Evolutionary conservation across 2,888 invertebrate genomes (phyloP), one percentile per base, ranked within the genome.

Genomic region (Agrypnus murinus): DNA sequence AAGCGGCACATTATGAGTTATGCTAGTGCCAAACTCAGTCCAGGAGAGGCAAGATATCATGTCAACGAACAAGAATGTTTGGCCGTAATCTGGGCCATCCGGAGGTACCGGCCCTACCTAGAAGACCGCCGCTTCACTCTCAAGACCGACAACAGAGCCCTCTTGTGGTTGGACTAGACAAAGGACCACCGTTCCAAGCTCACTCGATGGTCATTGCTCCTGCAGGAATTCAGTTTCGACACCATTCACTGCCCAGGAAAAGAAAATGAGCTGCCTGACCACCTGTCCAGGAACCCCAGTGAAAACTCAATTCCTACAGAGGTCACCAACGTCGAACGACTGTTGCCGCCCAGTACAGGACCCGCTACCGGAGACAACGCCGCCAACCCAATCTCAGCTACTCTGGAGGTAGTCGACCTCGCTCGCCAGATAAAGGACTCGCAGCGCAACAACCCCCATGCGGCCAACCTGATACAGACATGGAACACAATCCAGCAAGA

Each of bases 41-140:
- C n/a, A 0, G 14, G 65, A 0, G 73, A 77, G 40, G 15, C 32
- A 12, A 43, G 48, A 0, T 77, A 75, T 48, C 78, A 79, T 53
- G 59, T 68, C 6, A 80, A 78, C 58, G 77, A 79, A 45, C 75
- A 75, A 45, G 77, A 80, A 65, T 75, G 75, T 19, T 55, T 75
- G 0, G 76, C 78, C 0, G 68, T 76, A 0, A 60, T 79, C 2
- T 80, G 77, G 78, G 78, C 74, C 3, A 58, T 76, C 12, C 72
- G 74, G 15, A 68, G 69, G 1, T 79, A 75, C 45, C 60, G 77
- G 0, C 75, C 72, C 0, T 75, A 74, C 38, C 68, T 79, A 8
- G 77, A 77, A 34, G 77, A 75, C 15, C 63, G 7, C 2, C 7
- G 3, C 40, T 40, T 40, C 40, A 40, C 40, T 12, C 40, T 40